Conservation (phyloP, 2,797 vertebrate genomes). For the Microctenopoma steveboyesi region DNA sequence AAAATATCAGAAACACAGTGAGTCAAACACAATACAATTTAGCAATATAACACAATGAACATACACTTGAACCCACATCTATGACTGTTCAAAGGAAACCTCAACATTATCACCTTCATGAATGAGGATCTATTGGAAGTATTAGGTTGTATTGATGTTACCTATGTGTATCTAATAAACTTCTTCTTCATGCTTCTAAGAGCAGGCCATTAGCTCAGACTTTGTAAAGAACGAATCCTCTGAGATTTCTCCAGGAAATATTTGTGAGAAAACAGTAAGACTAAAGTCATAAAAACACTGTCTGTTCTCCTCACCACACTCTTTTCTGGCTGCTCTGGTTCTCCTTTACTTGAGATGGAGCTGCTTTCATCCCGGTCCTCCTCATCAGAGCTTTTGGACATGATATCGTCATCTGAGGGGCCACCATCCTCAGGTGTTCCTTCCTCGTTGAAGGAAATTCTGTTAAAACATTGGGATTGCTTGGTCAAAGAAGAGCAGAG, state of each 20-base stretch:
- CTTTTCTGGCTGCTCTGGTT: constrained; percentile 82
- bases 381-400: constrained; percentile 87
- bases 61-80: neutral
- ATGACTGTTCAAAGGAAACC: neutral
- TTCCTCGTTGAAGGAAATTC: constrained; percentile 67
- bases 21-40: neutral
- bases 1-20: neutral
- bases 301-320: constrained; percentile 79
- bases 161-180: neutral
- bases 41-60: neutral
- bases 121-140: neutral
- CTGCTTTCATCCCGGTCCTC: constrained; percentile 86
- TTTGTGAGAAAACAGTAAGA: constrained; percentile 18
- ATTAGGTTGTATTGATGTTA: too few relatives aligned
- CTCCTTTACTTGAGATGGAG: constrained; percentile 90
- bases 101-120: neutral
- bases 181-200: neutral
- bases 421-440: constrained; percentile 71
- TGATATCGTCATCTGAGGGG: constrained; percentile 83
- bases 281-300: neutral
- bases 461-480: constrained; percentile 62
- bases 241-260: constrained; percentile 10
- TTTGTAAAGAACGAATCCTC: constrained; percentile 14
- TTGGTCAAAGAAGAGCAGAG: neutral
- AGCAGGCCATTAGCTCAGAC: constrained; percentile 9